Evolutionary conservation across 64 coral and sea anemone genomes (phyloP).

Genomic region (Porites australiensis): DNA sequence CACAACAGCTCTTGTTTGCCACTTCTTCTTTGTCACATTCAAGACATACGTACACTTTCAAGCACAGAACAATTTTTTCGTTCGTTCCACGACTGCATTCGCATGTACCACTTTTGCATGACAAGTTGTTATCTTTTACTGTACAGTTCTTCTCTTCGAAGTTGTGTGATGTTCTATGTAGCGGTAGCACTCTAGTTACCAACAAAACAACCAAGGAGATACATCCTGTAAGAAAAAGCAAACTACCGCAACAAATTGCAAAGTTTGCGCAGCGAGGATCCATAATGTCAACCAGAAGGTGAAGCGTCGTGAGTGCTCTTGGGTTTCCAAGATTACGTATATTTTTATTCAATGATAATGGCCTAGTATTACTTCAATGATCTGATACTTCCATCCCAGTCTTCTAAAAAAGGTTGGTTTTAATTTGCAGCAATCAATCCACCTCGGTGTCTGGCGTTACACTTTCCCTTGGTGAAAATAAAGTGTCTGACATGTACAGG

Average conservation of each 20-base stretch:
- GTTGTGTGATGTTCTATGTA: background rate
- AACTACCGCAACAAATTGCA: background rate
- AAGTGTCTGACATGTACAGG: too few species aligned
- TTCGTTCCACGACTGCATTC: too few species aligned
- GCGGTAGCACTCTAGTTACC: background rate
- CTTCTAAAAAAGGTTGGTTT: too few species aligned
- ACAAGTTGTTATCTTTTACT: background rate
- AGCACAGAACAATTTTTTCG: background rate
- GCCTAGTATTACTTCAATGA: too few species aligned
- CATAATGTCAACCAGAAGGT: background rate
- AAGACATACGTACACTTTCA: slow-evolving; percentile 11
- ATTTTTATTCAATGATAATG: background rate
- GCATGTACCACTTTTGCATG: background rate
- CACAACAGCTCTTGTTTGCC: background rate
- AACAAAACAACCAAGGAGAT: background rate
- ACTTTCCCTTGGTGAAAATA: too few species aligned
- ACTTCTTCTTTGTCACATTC: background rate
- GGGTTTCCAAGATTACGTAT: background rate
- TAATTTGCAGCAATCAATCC: too few species aligned
- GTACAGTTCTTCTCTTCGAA: background rate
- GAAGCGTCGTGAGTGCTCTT: background rate
- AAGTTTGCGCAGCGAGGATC: background rate
- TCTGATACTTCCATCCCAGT: too few species aligned
- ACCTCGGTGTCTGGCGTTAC: too few species aligned
- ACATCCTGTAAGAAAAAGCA: slow-evolving; percentile 11